These are phyloP conservation scores for Chitala chitala DNA, from an alignment of 2,113 vertebrate species.

Conservation along the genomic window DNA sequence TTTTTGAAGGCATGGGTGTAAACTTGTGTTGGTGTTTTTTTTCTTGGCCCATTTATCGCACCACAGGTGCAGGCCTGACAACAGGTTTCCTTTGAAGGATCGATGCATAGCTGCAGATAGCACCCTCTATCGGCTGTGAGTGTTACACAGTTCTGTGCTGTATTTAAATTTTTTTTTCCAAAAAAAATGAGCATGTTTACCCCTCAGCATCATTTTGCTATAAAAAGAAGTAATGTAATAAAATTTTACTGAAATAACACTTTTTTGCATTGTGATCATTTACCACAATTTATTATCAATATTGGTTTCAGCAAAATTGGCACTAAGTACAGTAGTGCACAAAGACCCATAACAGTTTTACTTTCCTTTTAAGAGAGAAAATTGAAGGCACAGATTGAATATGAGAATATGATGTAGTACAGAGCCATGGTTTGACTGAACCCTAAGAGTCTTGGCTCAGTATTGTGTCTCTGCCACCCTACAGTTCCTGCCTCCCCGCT, in stretches of 20 bases:
- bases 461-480: slow-evolving; percentile 36
- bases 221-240: background rate
- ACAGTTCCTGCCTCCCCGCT: slow-evolving; percentile 37
- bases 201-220: no score
- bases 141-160: background rate
- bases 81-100: slow-evolving; percentile 36
- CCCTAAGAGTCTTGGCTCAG: background rate
- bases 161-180: background rate
- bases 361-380: no score
- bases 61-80: slow-evolving; percentile 40
- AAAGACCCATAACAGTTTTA: no score
- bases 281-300: no score
- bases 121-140: slow-evolving; percentile 47
- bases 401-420: no score
- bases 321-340: no score
- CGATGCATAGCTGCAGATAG: slow-evolving; percentile 35
- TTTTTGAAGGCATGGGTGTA: background rate
- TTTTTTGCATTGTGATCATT: no score
- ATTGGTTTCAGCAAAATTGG: no score
- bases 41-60: slow-evolving; percentile 20
- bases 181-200: background rate
- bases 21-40: background rate
- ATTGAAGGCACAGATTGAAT: no score
- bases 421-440: no score
- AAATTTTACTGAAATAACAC: no score